A percentile compares a stretch with the other conserved stretches of the same genome.
phyloP scores from a whole-genome alignment of 2,888 invertebrate species.

The Caenorhabditis uteleia region DNA sequence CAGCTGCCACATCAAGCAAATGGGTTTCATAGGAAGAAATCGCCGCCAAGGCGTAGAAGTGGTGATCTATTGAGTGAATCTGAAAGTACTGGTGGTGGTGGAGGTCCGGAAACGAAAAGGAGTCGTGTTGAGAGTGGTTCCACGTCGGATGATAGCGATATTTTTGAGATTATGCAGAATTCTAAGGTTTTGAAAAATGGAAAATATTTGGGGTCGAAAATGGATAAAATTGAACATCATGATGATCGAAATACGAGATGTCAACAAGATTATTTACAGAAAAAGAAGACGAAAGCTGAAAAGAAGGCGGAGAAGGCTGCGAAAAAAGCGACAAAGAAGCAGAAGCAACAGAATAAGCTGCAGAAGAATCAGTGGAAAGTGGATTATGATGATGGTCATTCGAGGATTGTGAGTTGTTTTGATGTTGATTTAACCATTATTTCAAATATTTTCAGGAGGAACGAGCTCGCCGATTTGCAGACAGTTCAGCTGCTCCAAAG shows the following conservation, averaged over 20 bases:
- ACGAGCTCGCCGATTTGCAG: constrained; percentile 52
- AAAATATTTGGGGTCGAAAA: neutral
- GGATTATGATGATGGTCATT: constrained; percentile 13
- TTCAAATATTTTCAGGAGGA: constrained; percentile 42
- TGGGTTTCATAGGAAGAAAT: constrained; percentile 28
- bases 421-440: neutral
- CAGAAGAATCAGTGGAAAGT: constrained; percentile 15
- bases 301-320: constrained; percentile 32
- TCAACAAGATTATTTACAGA: constrained; percentile 19
- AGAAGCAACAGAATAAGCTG: constrained; percentile 10
- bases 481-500: constrained; percentile 17
- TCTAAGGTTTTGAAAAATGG: constrained; percentile 21
- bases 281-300: constrained; percentile 26
- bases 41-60: constrained; percentile 15
- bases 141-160: constrained; percentile 22
- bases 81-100: neutral
- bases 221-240: neutral
- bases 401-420: constrained; percentile 8
- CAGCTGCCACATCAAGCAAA: constrained; percentile 39
- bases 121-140: constrained; percentile 20
- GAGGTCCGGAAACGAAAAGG: neutral
- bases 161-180: constrained; percentile 30
- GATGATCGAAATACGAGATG: neutral
- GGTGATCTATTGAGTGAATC: neutral
- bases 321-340: constrained; percentile 12